phyloP scores from a whole-genome alignment of 2,113 vertebrate genomes.

The Miniopterus natalensis region DNA sequence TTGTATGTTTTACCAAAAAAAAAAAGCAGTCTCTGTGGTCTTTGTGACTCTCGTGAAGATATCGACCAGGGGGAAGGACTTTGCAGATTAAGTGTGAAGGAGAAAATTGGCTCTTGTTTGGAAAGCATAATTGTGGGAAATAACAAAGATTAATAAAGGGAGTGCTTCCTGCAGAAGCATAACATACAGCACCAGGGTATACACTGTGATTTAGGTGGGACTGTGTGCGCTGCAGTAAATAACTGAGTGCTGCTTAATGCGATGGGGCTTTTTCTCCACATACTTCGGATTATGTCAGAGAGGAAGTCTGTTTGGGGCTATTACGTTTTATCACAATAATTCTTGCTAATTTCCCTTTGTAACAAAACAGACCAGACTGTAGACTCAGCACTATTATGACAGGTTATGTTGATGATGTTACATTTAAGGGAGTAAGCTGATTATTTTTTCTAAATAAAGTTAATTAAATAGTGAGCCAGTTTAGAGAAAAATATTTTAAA shows the following conservation, averaged over 20 bases:
- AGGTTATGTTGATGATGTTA: background rate
- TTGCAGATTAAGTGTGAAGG: background rate
- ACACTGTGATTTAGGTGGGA: too few relatives aligned
- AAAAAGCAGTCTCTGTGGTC: background rate
- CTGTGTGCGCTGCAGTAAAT: background rate
- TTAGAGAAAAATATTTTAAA: background rate
- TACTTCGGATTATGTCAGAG: background rate
- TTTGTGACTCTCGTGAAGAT: background rate
- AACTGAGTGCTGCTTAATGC: background rate
- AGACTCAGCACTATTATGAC: background rate
- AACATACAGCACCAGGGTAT: background rate
- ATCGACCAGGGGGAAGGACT: background rate
- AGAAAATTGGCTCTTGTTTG: background rate
- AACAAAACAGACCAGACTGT: background rate
- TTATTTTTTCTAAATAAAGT: constrained; percentile 15
- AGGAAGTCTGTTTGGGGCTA: background rate
- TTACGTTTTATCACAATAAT: background rate
- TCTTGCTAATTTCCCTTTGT: background rate
- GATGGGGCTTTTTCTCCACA: background rate
- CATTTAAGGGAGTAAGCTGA: background rate
- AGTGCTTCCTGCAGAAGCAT: background rate
- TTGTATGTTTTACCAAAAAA: background rate
- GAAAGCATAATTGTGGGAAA: background rate
- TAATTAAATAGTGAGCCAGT: background rate
- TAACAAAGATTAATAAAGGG: background rate